Conservation (phyloP, 2,113 vertebrate species). For the Callaeas wilsoni region DNA sequence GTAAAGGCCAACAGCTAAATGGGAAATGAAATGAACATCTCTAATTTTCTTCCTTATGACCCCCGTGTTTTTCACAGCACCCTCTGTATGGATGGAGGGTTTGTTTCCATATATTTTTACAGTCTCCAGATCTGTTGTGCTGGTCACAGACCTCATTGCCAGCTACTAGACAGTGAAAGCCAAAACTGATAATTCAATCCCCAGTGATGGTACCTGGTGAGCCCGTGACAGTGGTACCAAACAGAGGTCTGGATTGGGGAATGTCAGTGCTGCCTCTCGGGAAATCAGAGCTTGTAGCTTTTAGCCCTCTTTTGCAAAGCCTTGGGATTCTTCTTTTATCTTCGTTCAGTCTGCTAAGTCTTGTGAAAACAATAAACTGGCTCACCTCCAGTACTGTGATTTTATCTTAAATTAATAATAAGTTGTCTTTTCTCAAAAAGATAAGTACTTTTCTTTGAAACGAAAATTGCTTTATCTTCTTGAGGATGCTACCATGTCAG, state of each 20-base stretch:
- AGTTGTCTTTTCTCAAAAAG: background rate
- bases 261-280: background rate
- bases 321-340: background rate
- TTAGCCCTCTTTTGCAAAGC: background rate
- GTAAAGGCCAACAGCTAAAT: background rate
- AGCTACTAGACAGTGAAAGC: background rate
- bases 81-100: background rate
- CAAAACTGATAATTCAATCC: background rate
- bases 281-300: background rate
- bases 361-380: slow-evolving; percentile 13
- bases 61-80: background rate
- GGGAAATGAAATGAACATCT: background rate
- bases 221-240: background rate
- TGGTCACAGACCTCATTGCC: background rate
- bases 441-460: background rate
- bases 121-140: background rate
- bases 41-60: background rate
- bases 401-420: slow-evolving; percentile 24
- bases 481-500: background rate
- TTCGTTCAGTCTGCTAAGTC: background rate
- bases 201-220: background rate
- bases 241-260: background rate
- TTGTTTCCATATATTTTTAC: background rate
- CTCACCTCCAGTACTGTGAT: background rate
- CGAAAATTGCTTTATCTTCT: background rate